A percentile compares a stretch with the other conserved stretches of the same genome.
These are phyloP conservation scores for Chalcosyrphus nemorum DNA, from an alignment of 2,888 invertebrate genomes.

Conservation along the genomic window DNA sequence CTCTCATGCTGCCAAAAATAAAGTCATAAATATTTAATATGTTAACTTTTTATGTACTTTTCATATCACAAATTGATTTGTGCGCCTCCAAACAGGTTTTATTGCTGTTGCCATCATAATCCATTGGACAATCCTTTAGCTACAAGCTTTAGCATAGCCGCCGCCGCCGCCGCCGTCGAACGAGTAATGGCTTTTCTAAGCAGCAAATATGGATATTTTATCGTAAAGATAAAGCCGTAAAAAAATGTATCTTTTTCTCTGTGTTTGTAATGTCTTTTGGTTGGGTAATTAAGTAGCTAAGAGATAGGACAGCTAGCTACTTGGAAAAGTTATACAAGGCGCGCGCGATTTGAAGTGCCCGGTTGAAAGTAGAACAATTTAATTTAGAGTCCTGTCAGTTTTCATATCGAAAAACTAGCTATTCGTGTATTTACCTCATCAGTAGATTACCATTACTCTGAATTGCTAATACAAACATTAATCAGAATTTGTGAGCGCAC, in stretches of 20 bases:
- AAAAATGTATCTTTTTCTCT: not conserved
- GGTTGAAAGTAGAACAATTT: too few relatives aligned
- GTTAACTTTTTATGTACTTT: conserved; percentile 18
- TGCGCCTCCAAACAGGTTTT: not conserved
- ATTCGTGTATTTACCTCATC: not conserved
- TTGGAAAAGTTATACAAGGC: not conserved
- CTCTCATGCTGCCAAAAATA: not conserved
- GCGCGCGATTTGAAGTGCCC: too few relatives aligned
- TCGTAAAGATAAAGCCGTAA: not conserved
- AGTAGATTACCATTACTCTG: conserved; percentile 32
- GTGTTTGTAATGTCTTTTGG: not conserved
- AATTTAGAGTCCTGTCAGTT: not conserved
- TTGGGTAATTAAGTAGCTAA: conserved; percentile 34
- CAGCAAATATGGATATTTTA: not conserved
- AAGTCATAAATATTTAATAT: conserved; percentile 29
- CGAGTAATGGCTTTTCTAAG: not conserved
- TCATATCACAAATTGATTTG: conserved; percentile 18
- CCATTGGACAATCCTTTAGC: conserved; percentile 5
- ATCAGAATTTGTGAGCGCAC: conserved; percentile 41
- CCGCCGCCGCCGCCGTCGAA: not conserved
- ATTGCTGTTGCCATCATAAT: conserved; percentile 7
- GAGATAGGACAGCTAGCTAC: conserved; percentile 16
- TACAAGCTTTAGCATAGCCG: too few relatives aligned
- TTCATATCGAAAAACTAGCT: not conserved
- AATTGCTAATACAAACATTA: conserved; percentile 50